These are phyloP conservation scores for Acanthaster planci DNA, from an alignment of 35 echinoderm and acorn worm species.

Conservation along the genomic window DNA sequence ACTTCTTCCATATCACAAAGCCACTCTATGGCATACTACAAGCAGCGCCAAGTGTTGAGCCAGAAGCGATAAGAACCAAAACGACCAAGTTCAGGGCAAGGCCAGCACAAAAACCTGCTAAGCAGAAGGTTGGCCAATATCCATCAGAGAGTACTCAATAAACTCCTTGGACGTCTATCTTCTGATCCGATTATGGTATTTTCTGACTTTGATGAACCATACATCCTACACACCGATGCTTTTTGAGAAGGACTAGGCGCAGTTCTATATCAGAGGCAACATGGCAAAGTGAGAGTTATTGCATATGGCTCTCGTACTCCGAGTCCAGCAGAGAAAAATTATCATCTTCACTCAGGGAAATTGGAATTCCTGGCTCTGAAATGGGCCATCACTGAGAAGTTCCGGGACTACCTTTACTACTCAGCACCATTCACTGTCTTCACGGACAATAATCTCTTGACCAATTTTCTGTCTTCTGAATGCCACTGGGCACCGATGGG, in stretches of 20 bases:
- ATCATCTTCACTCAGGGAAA: slow-evolving; percentile 57
- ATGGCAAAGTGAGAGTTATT: slow-evolving; percentile 34
- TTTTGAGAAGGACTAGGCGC: too few relatives aligned
- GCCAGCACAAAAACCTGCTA: neutral
- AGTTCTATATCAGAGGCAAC: slow-evolving; percentile 39
- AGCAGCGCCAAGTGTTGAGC: neutral
- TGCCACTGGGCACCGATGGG: slow-evolving; percentile 43
- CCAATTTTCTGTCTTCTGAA: slow-evolving; percentile 40
- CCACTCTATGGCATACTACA: slow-evolving; percentile 46
- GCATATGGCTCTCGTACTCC: slow-evolving; percentile 12
- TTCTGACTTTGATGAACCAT: slow-evolving; percentile 22
- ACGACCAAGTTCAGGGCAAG: neutral
- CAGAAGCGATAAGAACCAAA: neutral
- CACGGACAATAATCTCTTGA: too few relatives aligned
- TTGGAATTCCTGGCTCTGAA: slow-evolving; percentile 51
- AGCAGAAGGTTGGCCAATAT: neutral
- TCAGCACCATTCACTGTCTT: neutral
- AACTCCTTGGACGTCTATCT: slow-evolving; percentile 2
- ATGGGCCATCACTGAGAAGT: slow-evolving; percentile 50
- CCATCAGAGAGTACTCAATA: slow-evolving; percentile 4
- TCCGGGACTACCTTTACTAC: slow-evolving; percentile 48
- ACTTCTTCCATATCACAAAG: slow-evolving; percentile 44
- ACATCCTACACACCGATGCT: slow-evolving; percentile 42
- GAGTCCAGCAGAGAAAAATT: too few relatives aligned
- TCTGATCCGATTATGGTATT: slow-evolving; percentile 14